Evolutionary conservation across 2,888 invertebrate species (phyloP), one percentile per base, ranked within the genome.

Genomic region (Apamea epomidion): DNA sequence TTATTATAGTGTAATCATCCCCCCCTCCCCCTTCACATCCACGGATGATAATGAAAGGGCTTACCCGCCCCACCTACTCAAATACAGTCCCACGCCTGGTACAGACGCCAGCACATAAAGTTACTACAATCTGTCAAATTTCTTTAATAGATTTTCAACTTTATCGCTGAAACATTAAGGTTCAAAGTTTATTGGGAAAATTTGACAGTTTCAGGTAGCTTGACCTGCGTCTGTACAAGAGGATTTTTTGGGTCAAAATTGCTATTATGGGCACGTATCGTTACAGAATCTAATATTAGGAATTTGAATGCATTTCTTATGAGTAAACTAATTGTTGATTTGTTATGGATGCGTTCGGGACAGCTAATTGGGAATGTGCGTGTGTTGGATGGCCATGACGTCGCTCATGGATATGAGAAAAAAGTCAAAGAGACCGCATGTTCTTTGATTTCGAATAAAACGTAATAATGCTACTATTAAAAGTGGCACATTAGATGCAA

Each of bases 1-100:
- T 94, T 92, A 95, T 95, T 95, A 95, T 92, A 92, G 91, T 83
- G 91, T 88, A 92, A 94, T 94, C 93, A 93, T 91, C 88, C 82
- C 91, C 51, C 81, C 81, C 68, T 25, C 6, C 48, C 18, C 2
- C n/a, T 91, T 89, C 91, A 89, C 25, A 37, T 7, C 88, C 67
- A 88, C 89, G 84, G 87, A 81, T 84, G 83, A 87, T 93, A 93
- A 94, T 94, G 87, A 92, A 90, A 91, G 91, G 93, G 92, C 86
- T 86, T 85, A 67, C 89, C 88, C 88, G 90, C 90, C 91, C 90
- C 93, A 92, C 92, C 93, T 92, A 91, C 92, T 90, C 91, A 89
- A 88, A 90, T 86, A 88, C 65, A 54, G 88, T 92, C 93, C 92
- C 93, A 93, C 93, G 93, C 89, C 85, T 88, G 64, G 71, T 76